A percentile compares a stretch with the other conserved stretches of the same genome.
These are phyloP conservation scores for Hyphantria cunea DNA, from an alignment of 1,140 invertebrate genomes.

Conservation along the genomic window DNA sequence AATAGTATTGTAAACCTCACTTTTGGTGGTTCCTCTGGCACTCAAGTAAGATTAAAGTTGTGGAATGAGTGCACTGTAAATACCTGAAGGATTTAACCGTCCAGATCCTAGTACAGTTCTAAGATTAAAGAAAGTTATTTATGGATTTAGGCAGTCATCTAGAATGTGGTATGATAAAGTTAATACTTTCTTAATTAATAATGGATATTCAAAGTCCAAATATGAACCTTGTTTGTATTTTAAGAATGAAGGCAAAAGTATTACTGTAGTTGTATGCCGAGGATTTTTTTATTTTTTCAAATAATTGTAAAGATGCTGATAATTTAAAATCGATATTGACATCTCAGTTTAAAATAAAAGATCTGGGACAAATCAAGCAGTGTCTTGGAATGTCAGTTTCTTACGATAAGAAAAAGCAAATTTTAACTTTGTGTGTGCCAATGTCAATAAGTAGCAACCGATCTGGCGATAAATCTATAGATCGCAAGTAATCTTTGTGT, in stretches of 20 bases:
- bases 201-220: slow-evolving; percentile 28
- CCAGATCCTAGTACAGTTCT: slow-evolving; percentile 5
- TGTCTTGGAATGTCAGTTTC: slow-evolving; percentile 15
- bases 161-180: slow-evolving; percentile 24
- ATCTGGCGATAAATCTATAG: too few relatives aligned
- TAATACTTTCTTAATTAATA: slow-evolving; percentile 15
- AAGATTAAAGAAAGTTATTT: slow-evolving; percentile 26
- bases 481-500: too few relatives aligned
- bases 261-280: slow-evolving; percentile 14
- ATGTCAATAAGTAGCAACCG: too few relatives aligned
- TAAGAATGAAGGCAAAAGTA: slow-evolving; percentile 8
- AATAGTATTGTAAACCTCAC: too few relatives aligned
- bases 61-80: too few relatives aligned
- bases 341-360: slow-evolving; percentile 21
- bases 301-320: slow-evolving; percentile 9
- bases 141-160: slow-evolving; percentile 23
- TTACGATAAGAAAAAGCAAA: not conserved
- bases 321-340: slow-evolving; percentile 10
- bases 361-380: slow-evolving; percentile 20
- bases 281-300: slow-evolving; percentile 24
- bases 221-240: slow-evolving; percentile 32
- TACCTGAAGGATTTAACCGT: slow-evolving; percentile 14
- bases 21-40: too few relatives aligned
- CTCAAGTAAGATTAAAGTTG: too few relatives aligned
- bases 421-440: too few relatives aligned